Evolutionary conservation across 1,140 invertebrate species (phyloP).

Genomic region (Drosophila sulfurigaster): DNA sequence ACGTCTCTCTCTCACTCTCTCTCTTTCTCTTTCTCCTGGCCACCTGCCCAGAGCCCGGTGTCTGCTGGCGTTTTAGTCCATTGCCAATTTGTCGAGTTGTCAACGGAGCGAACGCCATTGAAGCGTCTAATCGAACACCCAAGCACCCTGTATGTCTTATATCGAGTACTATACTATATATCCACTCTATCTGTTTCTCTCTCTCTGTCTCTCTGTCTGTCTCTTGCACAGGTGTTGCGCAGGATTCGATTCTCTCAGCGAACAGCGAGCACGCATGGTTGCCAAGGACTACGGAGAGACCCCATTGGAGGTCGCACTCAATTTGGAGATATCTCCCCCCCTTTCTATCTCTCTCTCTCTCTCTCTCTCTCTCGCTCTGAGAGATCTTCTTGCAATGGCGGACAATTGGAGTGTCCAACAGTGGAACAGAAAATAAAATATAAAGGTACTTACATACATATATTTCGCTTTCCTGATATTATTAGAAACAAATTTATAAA

Average conservation of each 20-base stretch:
- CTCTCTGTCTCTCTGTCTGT: background rate
- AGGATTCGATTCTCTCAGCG: conserved; percentile 21
- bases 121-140: conserved; percentile 73
- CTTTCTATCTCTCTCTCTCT: background rate
- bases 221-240: conserved; percentile 61
- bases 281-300: conserved; percentile 7
- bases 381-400: conserved; percentile 21
- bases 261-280: background rate
- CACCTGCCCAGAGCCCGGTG: background rate
- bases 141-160: conserved; percentile 51
- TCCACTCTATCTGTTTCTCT: background rate
- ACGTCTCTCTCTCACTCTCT: background rate
- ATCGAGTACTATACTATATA: background rate
- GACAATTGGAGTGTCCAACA: conserved; percentile 8
- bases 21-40: background rate
- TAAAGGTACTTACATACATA: no score
- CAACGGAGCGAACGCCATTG: conserved; percentile 37
- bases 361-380: background rate
- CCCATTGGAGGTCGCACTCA: background rate
- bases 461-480: no score
- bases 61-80: conserved; percentile 3
- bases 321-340: background rate
- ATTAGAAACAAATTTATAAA: no score
- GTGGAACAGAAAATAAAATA: background rate
- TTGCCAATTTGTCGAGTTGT: conserved; percentile 42